Conservation (phyloP, 2,797 vertebrate species). For the Melanogrammus aeglefinus region DNA sequence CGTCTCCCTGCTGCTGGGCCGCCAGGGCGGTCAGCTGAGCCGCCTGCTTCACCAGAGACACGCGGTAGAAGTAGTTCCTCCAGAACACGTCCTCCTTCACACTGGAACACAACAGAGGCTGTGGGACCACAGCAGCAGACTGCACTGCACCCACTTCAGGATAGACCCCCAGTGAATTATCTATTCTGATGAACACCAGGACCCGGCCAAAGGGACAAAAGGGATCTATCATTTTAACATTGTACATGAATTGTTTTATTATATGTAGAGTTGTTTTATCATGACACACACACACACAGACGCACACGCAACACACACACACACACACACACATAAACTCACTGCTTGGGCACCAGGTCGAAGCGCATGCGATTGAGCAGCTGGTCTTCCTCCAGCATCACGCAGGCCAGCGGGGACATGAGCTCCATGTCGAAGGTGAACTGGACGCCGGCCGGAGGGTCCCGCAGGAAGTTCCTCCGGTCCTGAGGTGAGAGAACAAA, state of each 20-base stretch:
- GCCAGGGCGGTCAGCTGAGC: slow-evolving; percentile 91
- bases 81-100: slow-evolving; percentile 93
- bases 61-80: slow-evolving; percentile 95
- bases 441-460: slow-evolving; percentile 93
- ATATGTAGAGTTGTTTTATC: background rate
- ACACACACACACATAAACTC: slow-evolving; percentile 51
- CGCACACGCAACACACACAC: background rate
- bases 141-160: background rate
- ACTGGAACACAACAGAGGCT: slow-evolving; percentile 55
- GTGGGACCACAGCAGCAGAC: background rate
- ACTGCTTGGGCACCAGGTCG: slow-evolving; percentile 95
- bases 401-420: slow-evolving; percentile 89
- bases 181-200: too few relatives aligned
- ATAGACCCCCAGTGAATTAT: too few relatives aligned
- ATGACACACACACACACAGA: background rate
- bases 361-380: slow-evolving; percentile 98
- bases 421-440: slow-evolving; percentile 95
- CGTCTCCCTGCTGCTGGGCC: slow-evolving; percentile 81
- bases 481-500: slow-evolving; percentile 70
- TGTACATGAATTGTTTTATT: background rate
- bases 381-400: slow-evolving; percentile 95
- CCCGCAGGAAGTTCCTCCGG: slow-evolving; percentile 93
- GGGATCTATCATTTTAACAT: too few relatives aligned
- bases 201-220: too few relatives aligned
- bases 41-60: slow-evolving; percentile 92